These are phyloP conservation scores for Neogale vison DNA, from an alignment of 2,113 vertebrate genomes.

Conservation along the genomic window DNA sequence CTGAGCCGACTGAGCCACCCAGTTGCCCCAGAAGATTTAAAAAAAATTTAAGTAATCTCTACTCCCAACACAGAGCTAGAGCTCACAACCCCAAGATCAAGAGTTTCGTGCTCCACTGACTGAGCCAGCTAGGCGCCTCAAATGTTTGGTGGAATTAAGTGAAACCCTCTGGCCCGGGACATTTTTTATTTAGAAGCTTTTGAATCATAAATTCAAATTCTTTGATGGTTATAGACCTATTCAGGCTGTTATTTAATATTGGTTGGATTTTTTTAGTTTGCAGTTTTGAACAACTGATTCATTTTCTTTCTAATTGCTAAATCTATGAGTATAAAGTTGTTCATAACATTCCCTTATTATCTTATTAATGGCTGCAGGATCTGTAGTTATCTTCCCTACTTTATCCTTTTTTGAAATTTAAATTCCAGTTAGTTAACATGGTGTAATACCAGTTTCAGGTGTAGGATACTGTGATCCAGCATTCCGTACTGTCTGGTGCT, in stretches of 20 bases:
- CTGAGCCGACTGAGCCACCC: neutral
- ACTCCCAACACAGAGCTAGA: neutral
- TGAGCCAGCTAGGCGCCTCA: neutral
- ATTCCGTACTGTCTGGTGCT: neutral
- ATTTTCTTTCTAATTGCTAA: constrained; percentile 1
- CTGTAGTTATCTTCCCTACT: neutral
- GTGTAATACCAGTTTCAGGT: neutral
- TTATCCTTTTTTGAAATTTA: neutral
- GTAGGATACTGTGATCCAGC: neutral
- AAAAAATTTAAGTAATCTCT: neutral
- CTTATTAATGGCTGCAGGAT: neutral
- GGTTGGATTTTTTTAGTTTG: neutral
- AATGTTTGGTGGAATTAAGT: neutral
- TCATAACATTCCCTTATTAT: neutral
- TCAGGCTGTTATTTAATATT: neutral
- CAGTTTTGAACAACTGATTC: neutral
- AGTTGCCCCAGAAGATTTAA: neutral
- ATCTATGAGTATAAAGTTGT: neutral
- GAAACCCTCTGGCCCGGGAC: neutral
- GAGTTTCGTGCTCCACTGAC: neutral
- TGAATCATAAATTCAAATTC: neutral
- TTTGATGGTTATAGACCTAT: neutral
- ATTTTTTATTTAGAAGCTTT: neutral
- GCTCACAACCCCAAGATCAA: neutral
- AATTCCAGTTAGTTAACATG: neutral